phyloP scores from a whole-genome alignment of 1,140 invertebrate species.

The Drosophila chauvacae region DNA sequence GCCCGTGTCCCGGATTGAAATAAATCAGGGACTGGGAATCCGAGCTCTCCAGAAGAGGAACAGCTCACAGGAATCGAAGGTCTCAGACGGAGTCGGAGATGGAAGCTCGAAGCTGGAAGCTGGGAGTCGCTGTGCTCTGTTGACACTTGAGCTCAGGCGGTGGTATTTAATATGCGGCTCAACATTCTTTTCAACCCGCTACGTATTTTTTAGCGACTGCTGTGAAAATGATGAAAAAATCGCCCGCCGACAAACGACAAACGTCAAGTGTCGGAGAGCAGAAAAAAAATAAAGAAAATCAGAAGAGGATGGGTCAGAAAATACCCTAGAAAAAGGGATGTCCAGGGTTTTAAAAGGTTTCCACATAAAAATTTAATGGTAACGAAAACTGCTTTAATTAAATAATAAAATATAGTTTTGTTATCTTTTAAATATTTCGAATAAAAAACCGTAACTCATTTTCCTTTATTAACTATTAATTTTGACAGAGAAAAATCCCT shows the following conservation, averaged over 20 bases:
- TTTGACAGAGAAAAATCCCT: no score
- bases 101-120: not conserved
- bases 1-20: not conserved
- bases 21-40: slow-evolving; percentile 23
- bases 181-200: slow-evolving; percentile 78
- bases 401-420: not conserved
- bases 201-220: slow-evolving; percentile 50
- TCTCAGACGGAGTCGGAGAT: slow-evolving; percentile 2
- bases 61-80: slow-evolving; percentile 11
- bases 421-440: not conserved
- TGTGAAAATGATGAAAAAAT: slow-evolving; percentile 72
- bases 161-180: slow-evolving; percentile 82
- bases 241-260: slow-evolving; percentile 60
- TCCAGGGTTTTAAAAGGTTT: not conserved
- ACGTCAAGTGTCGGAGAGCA: slow-evolving; percentile 67
- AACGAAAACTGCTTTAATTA: not conserved
- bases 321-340: not conserved
- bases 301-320: not conserved
- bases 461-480: no score
- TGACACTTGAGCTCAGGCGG: slow-evolving; percentile 81
- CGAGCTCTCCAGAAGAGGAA: not conserved
- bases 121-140: slow-evolving; percentile 49
- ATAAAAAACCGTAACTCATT: no score
- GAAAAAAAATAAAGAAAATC: no score
- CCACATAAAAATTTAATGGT: not conserved